Base-by-base conservation (phyloP, 2,888 invertebrate species). In the Ichneumoninae sp. region DNA sequence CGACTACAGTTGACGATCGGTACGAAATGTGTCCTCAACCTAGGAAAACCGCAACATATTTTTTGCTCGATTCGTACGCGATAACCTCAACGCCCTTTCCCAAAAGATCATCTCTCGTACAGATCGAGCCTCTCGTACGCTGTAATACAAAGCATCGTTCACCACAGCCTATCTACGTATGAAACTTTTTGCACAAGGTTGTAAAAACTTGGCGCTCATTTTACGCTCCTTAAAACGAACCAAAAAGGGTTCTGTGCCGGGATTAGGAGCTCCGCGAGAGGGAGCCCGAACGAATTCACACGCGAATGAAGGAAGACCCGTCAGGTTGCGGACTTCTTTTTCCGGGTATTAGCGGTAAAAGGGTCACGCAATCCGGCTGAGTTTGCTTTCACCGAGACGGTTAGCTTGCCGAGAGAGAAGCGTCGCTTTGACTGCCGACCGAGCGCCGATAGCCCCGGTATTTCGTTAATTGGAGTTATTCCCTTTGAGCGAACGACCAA, bases 381-480 rank as follows among this genome's bases (percentile, higher is more conserved):
- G 26, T 33, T 54, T 40, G 19, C 33, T 54, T 57, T 71, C 54
- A 13, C 26, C 71, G 36, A 36, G 54, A 71, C 40, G 54, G 33
- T 71, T 36, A 36, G 54, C 36, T 71, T 71, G n/a, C 19, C 36
- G 36, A n/a, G n/a, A 52, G 22, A 36, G 19, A 54, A 36, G 36
- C 54, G 54, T 54, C 22, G 54, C 71, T 71, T 71, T 71, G 71
- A 57, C n/a, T 13, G 54, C 54, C 40, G 5, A 7, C 19, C n/a
- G 54, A 36, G 19, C 13, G 10, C 22, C 8, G 19, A 19, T 54
- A 19, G 26, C n/a, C 13, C 19, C 6, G 5, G 50, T 47, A 75
- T 87, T 86, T 85, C 85, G 84, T 87, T 89, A 88, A 89, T 89
- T 89, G 87, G 87, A 88, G 87, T 87, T 87, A 86, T 88, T 87